phyloP scores from a whole-genome alignment of 2,888 invertebrate species.

The Gryllus longicercus region DNA sequence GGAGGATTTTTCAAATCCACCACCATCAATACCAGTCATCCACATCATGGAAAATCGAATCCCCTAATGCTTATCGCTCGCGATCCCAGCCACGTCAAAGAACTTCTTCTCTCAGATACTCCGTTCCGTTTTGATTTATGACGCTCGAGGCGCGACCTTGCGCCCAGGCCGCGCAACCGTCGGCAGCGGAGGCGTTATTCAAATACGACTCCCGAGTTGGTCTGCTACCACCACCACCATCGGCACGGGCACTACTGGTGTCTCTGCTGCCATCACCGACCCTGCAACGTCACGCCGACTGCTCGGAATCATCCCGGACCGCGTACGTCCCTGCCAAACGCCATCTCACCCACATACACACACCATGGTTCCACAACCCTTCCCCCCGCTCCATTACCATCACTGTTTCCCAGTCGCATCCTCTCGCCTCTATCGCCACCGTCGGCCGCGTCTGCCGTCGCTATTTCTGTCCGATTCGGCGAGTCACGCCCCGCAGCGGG shows the following conservation, averaged over 20 bases:
- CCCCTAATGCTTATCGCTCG: background rate
- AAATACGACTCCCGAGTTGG: background rate
- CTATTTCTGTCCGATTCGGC: background rate
- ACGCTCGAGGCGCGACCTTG: background rate
- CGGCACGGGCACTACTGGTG: no score
- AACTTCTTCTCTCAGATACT: background rate
- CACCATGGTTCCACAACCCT: background rate
- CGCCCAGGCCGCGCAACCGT: background rate
- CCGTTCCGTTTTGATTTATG: constrained; percentile 17
- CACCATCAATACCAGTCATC: no score
- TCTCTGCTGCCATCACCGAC: background rate
- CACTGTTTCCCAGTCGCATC: background rate
- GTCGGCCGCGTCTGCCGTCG: background rate
- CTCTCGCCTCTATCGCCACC: background rate
- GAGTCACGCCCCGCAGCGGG: background rate
- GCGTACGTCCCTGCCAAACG: no score
- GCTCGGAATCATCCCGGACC: no score
- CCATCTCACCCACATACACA: no score
- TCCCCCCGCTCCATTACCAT: background rate
- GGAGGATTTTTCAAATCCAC: no score
- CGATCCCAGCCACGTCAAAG: background rate
- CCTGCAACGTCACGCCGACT: background rate
- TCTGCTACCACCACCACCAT: background rate
- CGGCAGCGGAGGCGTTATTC: background rate
- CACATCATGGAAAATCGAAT: background rate